Evolutionary conservation across 2,113 vertebrate species (phyloP).

Genomic region (Malaclemys terrapin): DNA sequence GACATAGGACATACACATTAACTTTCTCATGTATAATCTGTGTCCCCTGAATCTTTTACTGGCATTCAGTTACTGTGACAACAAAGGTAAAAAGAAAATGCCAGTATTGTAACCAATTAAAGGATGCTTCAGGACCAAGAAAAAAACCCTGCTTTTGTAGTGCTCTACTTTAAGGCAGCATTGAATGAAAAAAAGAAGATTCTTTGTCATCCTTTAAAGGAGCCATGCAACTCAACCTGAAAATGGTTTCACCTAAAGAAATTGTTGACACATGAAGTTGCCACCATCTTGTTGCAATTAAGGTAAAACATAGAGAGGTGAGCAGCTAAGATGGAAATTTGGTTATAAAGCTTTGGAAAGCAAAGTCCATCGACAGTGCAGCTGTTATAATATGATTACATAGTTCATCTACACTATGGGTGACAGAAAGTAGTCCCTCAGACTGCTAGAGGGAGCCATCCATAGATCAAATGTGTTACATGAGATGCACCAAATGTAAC

Average conservation of each 20-base stretch:
- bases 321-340: slow-evolving; percentile 6
- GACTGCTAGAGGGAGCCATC: neutral
- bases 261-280: neutral
- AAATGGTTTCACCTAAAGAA: slow-evolving; percentile 30
- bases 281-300: neutral
- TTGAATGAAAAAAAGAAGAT: neutral
- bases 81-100: neutral
- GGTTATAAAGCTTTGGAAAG: slow-evolving; percentile 20
- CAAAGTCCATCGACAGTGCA: neutral
- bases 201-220: neutral
- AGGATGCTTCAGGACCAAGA: neutral
- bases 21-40: neutral
- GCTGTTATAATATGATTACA: neutral
- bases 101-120: neutral
- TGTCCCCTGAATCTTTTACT: neutral
- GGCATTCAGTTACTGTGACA: neutral
- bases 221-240: neutral
- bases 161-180: accelerated
- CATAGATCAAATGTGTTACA: neutral
- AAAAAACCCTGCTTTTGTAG: neutral
- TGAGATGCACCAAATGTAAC: slow-evolving; percentile 38
- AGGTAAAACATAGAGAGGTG: neutral
- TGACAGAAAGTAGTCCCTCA: neutral
- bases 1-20: neutral
- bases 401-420: neutral